Conservation (phyloP, 2,888 invertebrate species). For the Deilephila elpenor region DNA sequence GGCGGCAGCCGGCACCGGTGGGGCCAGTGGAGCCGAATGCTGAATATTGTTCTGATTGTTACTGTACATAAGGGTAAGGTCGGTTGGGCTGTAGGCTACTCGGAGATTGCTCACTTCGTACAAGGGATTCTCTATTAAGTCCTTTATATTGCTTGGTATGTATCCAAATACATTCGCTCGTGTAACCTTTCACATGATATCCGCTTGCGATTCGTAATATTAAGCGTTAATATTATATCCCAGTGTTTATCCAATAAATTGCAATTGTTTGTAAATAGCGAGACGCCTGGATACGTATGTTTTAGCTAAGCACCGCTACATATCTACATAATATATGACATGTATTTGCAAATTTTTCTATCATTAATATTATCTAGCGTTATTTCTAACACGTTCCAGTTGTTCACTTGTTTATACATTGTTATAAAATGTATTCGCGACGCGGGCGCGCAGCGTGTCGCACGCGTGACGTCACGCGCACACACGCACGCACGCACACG, state of each 20-base stretch:
- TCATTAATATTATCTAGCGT: constrained; percentile 78
- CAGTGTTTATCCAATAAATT: constrained; percentile 63
- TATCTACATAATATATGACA: constrained; percentile 74
- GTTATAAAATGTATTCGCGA: constrained; percentile 73
- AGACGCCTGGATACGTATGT: constrained; percentile 64
- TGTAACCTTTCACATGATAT: constrained; percentile 64
- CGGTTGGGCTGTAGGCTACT: constrained; percentile 79
- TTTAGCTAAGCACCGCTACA: constrained; percentile 81
- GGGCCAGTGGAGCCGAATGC: background rate
- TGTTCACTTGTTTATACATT: constrained; percentile 84
- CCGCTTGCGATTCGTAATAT: constrained; percentile 79
- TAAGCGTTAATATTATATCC: constrained; percentile 67
- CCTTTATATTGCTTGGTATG: constrained; percentile 78
- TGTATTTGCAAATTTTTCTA: constrained; percentile 78
- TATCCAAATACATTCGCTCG: constrained; percentile 67
- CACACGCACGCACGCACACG: constrained; percentile 1
- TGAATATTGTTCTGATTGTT: constrained; percentile 66
- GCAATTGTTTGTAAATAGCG: constrained; percentile 71
- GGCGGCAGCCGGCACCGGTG: background rate
- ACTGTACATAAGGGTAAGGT: constrained; percentile 76
- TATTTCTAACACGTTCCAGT: constrained; percentile 80
- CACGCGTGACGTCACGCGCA: background rate
- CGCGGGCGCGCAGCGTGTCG: background rate
- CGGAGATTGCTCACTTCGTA: constrained; percentile 81
- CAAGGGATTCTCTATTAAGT: constrained; percentile 82